phyloP scores from a whole-genome alignment of 2,888 invertebrate species.

The Synanthedon formicaeformis region DNA sequence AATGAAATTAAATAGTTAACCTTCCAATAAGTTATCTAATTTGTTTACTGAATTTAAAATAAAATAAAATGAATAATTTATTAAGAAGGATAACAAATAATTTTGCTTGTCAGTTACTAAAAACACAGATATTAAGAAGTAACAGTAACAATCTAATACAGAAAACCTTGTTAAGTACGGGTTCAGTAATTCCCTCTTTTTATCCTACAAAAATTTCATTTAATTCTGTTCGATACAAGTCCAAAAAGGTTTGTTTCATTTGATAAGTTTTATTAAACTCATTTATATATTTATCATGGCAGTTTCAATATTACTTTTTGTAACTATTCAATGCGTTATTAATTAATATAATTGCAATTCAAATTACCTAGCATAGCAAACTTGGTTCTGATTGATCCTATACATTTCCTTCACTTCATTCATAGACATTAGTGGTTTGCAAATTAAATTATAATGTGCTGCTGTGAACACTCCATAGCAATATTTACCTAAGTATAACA shows the following conservation, averaged over 20 bases:
- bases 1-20: too few relatives aligned
- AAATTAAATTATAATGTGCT: too few relatives aligned
- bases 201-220: constrained; percentile 12
- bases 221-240: constrained; percentile 32
- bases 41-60: constrained; percentile 1
- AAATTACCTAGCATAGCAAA: too few relatives aligned
- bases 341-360: too few relatives aligned
- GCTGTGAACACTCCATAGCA: too few relatives aligned
- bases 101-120: constrained; percentile 9
- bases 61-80: constrained; percentile 19
- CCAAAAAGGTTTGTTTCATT: constrained; percentile 39
- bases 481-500: too few relatives aligned
- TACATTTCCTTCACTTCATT: too few relatives aligned
- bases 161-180: constrained; percentile 16
- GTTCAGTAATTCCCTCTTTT: constrained; percentile 16
- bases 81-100: constrained; percentile 17
- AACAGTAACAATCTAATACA: neutral
- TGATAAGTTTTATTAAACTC: neutral
- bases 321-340: neutral
- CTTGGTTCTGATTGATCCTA: too few relatives aligned
- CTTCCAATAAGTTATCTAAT: too few relatives aligned
- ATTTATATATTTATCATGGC: neutral
- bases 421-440: too few relatives aligned
- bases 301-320: neutral
- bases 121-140: constrained; percentile 4